Conservation (phyloP, 92 coral and sea anemone genomes). For the Phenganax marumi region DNA sequence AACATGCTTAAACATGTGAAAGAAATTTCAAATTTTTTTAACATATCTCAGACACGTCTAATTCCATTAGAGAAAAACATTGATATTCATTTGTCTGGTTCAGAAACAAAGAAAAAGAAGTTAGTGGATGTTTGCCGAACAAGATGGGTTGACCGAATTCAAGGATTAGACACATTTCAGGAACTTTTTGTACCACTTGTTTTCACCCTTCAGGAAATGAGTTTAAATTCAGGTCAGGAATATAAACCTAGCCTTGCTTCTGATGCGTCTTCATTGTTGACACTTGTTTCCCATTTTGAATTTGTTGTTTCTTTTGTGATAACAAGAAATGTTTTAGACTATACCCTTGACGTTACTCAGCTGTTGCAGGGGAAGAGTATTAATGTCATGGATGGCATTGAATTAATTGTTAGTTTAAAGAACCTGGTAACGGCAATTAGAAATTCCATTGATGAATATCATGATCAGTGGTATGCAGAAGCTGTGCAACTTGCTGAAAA, state of each 20-base stretch:
- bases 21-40: constrained; percentile 41
- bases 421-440: too few species aligned
- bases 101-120: neutral
- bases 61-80: constrained; percentile 38
- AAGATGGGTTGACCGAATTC: constrained; percentile 5
- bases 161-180: neutral
- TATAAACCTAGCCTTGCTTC: neutral
- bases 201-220: constrained; percentile 1
- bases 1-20: constrained; percentile 58
- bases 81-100: neutral
- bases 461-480: constrained; percentile 11
- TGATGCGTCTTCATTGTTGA: too few species aligned
- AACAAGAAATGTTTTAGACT: too few species aligned
- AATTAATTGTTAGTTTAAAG: too few species aligned
- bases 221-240: neutral
- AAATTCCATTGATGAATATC: neutral
- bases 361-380: too few species aligned
- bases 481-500: neutral
- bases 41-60: constrained; percentile 40
- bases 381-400: too few species aligned
- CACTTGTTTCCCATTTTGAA: too few species aligned
- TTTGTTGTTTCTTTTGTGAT: too few species aligned
- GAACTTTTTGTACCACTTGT: neutral
- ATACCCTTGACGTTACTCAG: too few species aligned
- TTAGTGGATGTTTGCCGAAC: neutral